Evolutionary conservation across 2,888 invertebrate genomes (phyloP).

Genomic region (Athalia rosae): DNA sequence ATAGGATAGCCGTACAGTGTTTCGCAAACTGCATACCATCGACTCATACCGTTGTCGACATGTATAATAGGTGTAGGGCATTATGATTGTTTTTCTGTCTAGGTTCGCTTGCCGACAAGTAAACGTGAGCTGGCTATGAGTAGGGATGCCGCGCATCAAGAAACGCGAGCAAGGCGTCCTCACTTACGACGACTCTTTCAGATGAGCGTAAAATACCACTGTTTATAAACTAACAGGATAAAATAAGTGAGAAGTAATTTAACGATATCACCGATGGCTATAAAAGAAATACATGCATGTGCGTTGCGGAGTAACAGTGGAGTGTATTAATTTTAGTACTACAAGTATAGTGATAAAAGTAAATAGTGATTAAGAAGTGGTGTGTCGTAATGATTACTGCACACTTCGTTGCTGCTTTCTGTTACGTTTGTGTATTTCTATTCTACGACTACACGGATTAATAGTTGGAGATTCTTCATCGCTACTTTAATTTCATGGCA

Average conservation of each 20-base stretch:
- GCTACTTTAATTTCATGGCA: neutral
- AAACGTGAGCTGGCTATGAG: neutral
- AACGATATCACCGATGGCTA: neutral
- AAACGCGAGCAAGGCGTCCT: slow-evolving; percentile 33
- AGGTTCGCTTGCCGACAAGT: neutral
- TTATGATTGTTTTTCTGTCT: too few relatives aligned
- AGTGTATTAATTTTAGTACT: too few relatives aligned
- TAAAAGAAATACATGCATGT: neutral
- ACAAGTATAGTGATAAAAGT: neutral
- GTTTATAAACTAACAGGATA: neutral
- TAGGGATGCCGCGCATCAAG: slow-evolving; percentile 32
- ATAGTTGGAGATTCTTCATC: too few relatives aligned
- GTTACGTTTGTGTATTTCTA: neutral
- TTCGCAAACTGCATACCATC: too few relatives aligned
- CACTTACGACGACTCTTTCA: neutral
- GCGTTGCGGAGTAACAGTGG: neutral
- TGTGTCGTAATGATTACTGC: slow-evolving; percentile 37
- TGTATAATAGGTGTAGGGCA: too few relatives aligned
- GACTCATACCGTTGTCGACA: too few relatives aligned
- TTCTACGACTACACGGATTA: too few relatives aligned
- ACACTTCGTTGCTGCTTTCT: neutral
- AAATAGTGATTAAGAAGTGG: slow-evolving; percentile 30
- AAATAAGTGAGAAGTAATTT: neutral
- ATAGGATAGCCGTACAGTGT: too few relatives aligned
- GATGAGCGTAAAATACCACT: slow-evolving; percentile 2